A percentile compares a stretch with the other conserved stretches of the same genome.
These are phyloP conservation scores for Drosophila takahashii DNA, from an alignment of 1,140 invertebrate genomes.

Conservation along the genomic window DNA sequence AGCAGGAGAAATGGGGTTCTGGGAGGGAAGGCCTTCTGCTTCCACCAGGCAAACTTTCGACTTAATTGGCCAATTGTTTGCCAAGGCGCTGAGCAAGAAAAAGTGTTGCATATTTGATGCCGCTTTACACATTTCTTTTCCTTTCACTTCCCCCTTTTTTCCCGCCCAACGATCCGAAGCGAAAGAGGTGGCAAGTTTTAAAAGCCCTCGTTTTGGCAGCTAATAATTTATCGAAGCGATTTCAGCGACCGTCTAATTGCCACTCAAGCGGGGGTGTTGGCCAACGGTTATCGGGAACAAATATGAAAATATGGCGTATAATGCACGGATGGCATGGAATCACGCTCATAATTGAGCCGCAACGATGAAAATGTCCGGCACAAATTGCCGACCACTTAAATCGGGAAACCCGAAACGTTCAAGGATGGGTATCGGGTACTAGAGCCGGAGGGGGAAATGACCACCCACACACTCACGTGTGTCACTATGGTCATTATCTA, in stretches of 20 bases:
- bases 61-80: constrained; percentile 81
- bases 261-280: constrained; percentile 12
- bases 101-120: constrained; percentile 73
- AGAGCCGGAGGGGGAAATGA: not conserved
- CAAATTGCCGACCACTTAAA: constrained; percentile 66
- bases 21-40: not conserved
- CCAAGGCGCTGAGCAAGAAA: constrained; percentile 64
- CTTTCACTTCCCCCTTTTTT: not conserved
- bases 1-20: not conserved
- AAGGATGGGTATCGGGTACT: not conserved
- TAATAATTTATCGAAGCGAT: constrained; percentile 52
- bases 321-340: constrained; percentile 31
- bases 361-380: constrained; percentile 40
- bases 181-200: constrained; percentile 39
- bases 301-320: constrained; percentile 12
- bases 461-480: constrained; percentile 9
- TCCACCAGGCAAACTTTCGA: constrained; percentile 64
- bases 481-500: constrained; percentile 34
- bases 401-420: constrained; percentile 29
- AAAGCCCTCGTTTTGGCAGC: constrained; percentile 35
- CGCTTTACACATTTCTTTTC: constrained; percentile 28
- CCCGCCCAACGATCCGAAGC: not conserved
- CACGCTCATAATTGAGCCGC: constrained; percentile 43
- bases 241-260: constrained; percentile 40
- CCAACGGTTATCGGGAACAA: constrained; percentile 27